Percentiles rank a stretch among this genome's conserved stretches.
These are phyloP conservation scores for Drosophila kokeensis DNA, from an alignment of 2,888 invertebrate genomes.

Conservation along the genomic window DNA sequence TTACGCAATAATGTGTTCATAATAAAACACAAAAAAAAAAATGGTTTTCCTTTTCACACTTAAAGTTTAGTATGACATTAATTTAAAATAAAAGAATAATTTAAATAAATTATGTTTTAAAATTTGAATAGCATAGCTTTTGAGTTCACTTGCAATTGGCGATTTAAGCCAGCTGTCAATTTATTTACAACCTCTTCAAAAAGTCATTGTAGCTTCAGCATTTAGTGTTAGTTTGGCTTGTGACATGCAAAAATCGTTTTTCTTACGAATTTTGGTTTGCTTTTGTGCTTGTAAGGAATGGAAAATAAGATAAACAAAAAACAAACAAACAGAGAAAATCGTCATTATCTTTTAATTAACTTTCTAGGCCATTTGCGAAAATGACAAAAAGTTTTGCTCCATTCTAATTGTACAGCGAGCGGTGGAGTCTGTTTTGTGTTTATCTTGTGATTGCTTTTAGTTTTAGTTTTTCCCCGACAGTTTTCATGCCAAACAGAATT, in stretches of 20 bases:
- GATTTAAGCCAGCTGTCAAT: not conserved
- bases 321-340: constrained; percentile 27
- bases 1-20: not conserved
- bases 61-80: not conserved
- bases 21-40: too few species aligned
- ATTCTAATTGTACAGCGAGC: constrained; percentile 1
- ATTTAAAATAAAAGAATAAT: not conserved
- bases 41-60: too few species aligned
- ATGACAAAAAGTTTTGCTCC: constrained; percentile 41
- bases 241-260: not conserved
- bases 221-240: not conserved
- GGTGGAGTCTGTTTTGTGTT: constrained; percentile 43
- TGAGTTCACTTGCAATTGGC: not conserved
- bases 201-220: not conserved
- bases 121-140: not conserved
- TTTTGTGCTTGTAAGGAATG: constrained; percentile 2
- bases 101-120: not conserved
- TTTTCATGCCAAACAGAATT: constrained; percentile 54
- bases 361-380: constrained; percentile 34
- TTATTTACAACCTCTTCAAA: not conserved
- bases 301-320: not conserved
- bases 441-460: constrained; percentile 64
- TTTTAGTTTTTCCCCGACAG: constrained; percentile 50
- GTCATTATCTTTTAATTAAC: constrained; percentile 64
- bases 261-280: constrained; percentile 7